Base-by-base conservation (phyloP, 2,888 invertebrate species). In the Leptopilina drosophilae region DNA sequence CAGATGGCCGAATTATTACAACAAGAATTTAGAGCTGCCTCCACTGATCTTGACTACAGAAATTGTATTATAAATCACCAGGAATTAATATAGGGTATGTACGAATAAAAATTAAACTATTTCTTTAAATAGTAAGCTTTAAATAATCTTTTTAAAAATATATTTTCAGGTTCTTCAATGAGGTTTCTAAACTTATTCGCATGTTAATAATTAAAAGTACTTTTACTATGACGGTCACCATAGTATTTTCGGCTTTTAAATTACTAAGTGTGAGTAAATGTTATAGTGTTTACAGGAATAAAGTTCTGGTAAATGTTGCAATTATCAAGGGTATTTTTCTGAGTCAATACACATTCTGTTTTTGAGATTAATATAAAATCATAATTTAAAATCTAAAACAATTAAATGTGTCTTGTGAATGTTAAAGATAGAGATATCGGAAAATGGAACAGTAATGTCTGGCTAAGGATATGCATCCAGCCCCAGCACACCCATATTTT, bases 161-260 rank as follows among this genome's bases (percentile, higher is more conserved):
- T 12, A 6, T 40, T 8, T 42, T 15, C 77, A 89, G 88, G 78
- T 88, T 87, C 49, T 84, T 85, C 1, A 77, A 79, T 6, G 83
- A 86, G 62, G 82, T 85, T 7, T 84, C 82, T 40, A 14, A 53
- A 5, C 79, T 85, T 0, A 84, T 88, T 26, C 73, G 80, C 59
- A 84, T 85, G 42, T 84, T 89, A 7, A 85, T 89, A 77, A 81
- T 88, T 7, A 89, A 89, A 82, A 84, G 87, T 12, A 89, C 88
- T 49, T 84, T 82, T n/a, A 87, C 87, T 5, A 89, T 89, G 89
- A 84, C 84, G 5, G 26, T 84, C 7, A 84, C 86, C 5, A 84
- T 87, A 4, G 83, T 89, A 59, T 88, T 84, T 76, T 88, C 87
- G 7, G 87, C 85, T 77, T 85, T 88, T 81, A 87, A 87, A 11